Evolutionary conservation across 2,797 vertebrate genomes (phyloP).

Genomic region (Hoplostethus atlanticus): DNA sequence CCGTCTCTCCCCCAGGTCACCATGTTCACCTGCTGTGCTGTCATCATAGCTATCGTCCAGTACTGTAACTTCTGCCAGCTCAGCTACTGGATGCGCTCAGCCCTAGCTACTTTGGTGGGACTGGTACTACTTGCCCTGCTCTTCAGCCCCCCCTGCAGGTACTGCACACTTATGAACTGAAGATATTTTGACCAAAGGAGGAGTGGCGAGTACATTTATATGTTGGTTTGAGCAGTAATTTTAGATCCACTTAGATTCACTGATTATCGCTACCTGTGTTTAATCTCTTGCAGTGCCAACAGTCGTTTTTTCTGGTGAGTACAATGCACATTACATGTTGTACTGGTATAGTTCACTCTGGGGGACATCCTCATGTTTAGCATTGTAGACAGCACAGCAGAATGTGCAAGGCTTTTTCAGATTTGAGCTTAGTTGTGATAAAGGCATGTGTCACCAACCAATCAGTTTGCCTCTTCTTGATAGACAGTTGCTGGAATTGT

Average conservation of each 20-base stretch:
- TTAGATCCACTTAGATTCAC: constrained; percentile 4
- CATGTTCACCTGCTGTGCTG: constrained; percentile 93
- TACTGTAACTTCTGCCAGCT: constrained; percentile 99
- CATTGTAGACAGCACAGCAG: background rate
- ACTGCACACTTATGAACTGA: background rate
- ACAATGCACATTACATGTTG: background rate
- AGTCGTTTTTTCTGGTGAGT: constrained; percentile 71
- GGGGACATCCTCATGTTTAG: too few relatives aligned
- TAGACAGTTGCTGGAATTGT: background rate
- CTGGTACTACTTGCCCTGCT: constrained; percentile 89
- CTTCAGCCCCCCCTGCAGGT: constrained; percentile 88
- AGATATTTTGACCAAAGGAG: background rate
- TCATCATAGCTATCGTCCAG: constrained; percentile 94
- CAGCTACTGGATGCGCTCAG: constrained; percentile 98
- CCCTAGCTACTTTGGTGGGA: constrained; percentile 91
- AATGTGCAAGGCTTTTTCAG: background rate
- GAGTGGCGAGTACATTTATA: too few relatives aligned
- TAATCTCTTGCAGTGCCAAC: constrained; percentile 65
- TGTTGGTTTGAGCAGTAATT: background rate
- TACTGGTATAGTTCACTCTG: too few relatives aligned
- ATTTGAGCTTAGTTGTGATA: background rate
- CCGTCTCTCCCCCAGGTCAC: constrained; percentile 84
- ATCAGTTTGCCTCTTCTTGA: background rate
- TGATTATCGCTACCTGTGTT: constrained; percentile 35
- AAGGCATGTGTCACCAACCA: background rate